Percentiles rank a stretch among this genome's conserved stretches.
These are phyloP conservation scores for Drosophila colorata DNA, from an alignment of 2,888 invertebrate species.

Conservation along the genomic window DNA sequence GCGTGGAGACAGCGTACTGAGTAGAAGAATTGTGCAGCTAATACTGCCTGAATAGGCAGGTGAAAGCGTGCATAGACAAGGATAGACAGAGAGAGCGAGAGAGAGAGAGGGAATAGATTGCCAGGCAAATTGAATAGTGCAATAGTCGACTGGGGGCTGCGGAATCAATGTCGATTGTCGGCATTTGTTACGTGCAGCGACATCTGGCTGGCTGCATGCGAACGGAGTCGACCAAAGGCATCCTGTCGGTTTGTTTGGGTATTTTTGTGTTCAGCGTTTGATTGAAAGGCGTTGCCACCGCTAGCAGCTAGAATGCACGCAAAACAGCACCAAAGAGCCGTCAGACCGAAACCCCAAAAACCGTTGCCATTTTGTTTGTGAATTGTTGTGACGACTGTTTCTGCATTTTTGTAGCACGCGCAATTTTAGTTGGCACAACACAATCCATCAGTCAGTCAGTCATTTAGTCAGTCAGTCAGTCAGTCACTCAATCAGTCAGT, in stretches of 20 bases:
- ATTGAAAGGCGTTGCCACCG: slow-evolving; percentile 66
- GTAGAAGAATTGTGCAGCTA: slow-evolving; percentile 28
- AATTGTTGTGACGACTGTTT: slow-evolving; percentile 46
- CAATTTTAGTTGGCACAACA: slow-evolving; percentile 21
- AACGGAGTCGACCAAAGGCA: slow-evolving; percentile 49
- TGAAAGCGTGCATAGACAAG: too few species aligned
- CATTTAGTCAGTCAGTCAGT: slow-evolving; percentile 33
- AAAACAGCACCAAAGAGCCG: slow-evolving; percentile 5
- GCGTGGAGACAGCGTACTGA: slow-evolving; percentile 47
- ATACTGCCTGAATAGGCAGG: slow-evolving; percentile 18
- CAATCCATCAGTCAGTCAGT: slow-evolving; percentile 44
- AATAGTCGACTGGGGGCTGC: background rate
- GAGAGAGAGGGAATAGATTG: background rate
- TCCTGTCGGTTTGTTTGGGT: slow-evolving; percentile 58
- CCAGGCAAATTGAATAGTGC: slow-evolving; percentile 14
- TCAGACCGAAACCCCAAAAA: slow-evolving; percentile 12
- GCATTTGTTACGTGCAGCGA: slow-evolving; percentile 71
- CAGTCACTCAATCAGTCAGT: slow-evolving; percentile 25
- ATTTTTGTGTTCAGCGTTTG: slow-evolving; percentile 60
- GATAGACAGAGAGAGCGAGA: background rate
- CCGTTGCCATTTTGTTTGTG: slow-evolving; percentile 23
- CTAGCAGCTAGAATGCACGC: background rate
- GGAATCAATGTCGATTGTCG: slow-evolving; percentile 59
- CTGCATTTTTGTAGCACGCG: slow-evolving; percentile 31
- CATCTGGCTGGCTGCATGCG: slow-evolving; percentile 47